Conservation (phyloP, 2,888 invertebrate genomes). For the Epirrhoe alternata region DNA sequence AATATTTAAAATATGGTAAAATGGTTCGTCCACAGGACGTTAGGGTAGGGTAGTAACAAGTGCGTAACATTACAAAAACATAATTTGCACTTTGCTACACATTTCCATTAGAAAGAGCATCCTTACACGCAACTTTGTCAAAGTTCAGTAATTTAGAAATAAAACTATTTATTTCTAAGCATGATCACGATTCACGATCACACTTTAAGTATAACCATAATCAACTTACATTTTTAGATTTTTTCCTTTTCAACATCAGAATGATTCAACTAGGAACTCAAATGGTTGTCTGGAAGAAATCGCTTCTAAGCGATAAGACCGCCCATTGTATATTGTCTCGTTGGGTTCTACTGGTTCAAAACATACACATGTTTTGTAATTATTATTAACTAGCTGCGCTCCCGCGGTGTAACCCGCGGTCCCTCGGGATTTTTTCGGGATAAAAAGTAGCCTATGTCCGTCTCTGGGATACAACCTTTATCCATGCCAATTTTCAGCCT, state of each 20-base stretch:
- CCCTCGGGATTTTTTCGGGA: too few relatives aligned
- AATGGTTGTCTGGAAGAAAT: too few relatives aligned
- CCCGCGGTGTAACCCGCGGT: too few relatives aligned
- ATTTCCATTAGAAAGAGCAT: slow-evolving; percentile 19
- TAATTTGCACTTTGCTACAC: slow-evolving; percentile 25
- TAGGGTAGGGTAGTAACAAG: slow-evolving; percentile 50
- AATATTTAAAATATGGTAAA: slow-evolving; percentile 49
- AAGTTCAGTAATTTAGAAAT: slow-evolving; percentile 19
- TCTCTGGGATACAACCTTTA: too few relatives aligned
- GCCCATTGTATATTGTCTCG: too few relatives aligned
- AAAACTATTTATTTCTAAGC: background rate
- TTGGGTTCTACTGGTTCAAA: too few relatives aligned
- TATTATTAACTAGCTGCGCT: too few relatives aligned
- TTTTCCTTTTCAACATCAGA: background rate
- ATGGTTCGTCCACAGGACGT: slow-evolving; percentile 50
- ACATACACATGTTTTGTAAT: too few relatives aligned
- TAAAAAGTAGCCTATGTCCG: too few relatives aligned
- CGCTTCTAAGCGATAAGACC: too few relatives aligned
- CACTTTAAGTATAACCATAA: background rate
- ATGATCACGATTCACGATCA: background rate
- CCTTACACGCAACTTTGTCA: slow-evolving; percentile 26
- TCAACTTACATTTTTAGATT: background rate
- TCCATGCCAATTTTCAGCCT: too few relatives aligned
- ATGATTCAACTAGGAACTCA: too few relatives aligned
- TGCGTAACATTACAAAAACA: slow-evolving; percentile 45